Conservation (phyloP, 2,113 vertebrate genomes). For the Glareola pratincola region DNA sequence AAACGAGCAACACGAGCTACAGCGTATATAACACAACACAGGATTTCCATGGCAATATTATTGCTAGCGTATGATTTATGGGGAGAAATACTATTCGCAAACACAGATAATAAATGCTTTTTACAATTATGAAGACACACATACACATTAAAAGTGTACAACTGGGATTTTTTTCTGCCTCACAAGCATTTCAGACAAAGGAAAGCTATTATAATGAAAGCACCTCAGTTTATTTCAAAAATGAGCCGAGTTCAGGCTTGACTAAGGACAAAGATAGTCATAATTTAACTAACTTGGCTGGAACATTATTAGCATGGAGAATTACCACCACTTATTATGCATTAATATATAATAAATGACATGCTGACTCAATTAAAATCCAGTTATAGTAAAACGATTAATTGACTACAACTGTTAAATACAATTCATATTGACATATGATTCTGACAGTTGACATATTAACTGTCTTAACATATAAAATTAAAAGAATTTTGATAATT, state of each 20-base stretch:
- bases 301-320: neutral
- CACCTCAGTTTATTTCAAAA: neutral
- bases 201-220: neutral
- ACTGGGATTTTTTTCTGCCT: neutral
- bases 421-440: neutral
- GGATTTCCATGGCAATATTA: neutral
- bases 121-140: neutral
- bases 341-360: neutral
- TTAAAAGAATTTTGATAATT: neutral
- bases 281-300: neutral
- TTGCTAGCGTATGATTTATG: neutral
- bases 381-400: neutral
- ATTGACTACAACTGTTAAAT: neutral
- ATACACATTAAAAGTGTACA: neutral
- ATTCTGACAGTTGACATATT: neutral
- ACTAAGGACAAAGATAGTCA: neutral
- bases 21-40: neutral
- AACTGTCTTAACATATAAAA: neutral
- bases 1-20: neutral
- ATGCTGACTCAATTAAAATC: neutral
- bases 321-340: neutral
- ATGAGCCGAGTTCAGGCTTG: neutral
- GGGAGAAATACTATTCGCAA: neutral
- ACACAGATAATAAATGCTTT: neutral
- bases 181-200: neutral